Evolutionary conservation across 2,113 vertebrate species (phyloP), one percentile per base, ranked within the genome.

Genomic region (Triplophysa rosa): DNA sequence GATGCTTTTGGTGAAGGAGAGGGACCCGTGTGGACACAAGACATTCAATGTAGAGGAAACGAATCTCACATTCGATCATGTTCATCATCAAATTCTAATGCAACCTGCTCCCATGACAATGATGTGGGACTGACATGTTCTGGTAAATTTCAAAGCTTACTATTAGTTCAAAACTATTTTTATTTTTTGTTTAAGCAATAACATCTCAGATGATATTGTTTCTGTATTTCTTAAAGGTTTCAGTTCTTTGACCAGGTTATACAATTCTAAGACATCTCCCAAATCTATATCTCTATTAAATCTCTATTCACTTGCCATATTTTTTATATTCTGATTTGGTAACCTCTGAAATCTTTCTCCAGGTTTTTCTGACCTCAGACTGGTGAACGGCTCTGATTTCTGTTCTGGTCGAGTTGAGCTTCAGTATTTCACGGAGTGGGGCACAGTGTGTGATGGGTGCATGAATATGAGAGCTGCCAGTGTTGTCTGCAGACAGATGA

Each of bases 401-500:
- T 75, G 78, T 24, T 83, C 78, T 62, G 49, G 78, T 11, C 13
- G 82, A 77, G 80, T 84, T 2, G 83, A 86, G 29, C 47, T 4
- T 21, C 29, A 58, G 21, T 72, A 16, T 6, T 0, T 21, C 17
- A 26, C 1, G 13, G 0, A 14, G 0, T 80, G 74, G 78, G 42
- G 65, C 4, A 68, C 69, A 29, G 67, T 86, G 26, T 86, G 80
- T 69, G 80, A 80, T 74, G 75, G 33, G 24, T 74, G 42, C 58
- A 84, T 83, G 85, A 67, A 83, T 59, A 67, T 79, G 59, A 66
- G 33, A 66, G 79, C 71, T 65, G 79, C 85, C 47, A 78, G 13
- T 47, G 83, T 87, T 10, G 68, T 87, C 37, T 86, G 87, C 52
- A 54, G 47, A 45, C 78, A 86, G 73, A 63, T 88, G 67, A 58